Evolutionary conservation across 2,797 vertebrate species (phyloP).

Genomic region (Euthynnus affinis): DNA sequence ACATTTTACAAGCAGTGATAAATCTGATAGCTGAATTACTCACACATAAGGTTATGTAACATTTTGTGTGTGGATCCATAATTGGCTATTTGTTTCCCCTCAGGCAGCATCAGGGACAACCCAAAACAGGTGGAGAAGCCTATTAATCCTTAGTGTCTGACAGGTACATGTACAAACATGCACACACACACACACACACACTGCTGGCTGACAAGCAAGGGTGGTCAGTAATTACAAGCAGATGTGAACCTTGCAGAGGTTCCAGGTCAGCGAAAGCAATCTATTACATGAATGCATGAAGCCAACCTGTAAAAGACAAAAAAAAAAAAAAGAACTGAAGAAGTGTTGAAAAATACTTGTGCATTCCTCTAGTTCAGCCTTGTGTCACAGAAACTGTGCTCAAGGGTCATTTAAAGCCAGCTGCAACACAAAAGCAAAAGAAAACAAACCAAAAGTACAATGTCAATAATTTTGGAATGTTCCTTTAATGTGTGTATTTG

Average conservation of each 20-base stretch:
- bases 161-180: constrained; percentile 50
- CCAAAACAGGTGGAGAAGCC: constrained; percentile 62
- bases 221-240: constrained; percentile 77
- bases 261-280: constrained; percentile 72
- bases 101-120: constrained; percentile 29
- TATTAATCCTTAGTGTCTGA: constrained; percentile 51
- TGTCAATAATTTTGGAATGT: constrained; percentile 15
- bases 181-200: constrained; percentile 16
- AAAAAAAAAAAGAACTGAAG: not conserved
- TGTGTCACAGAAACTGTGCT: constrained; percentile 57
- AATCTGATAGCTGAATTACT: constrained; percentile 1
- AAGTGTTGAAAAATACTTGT: constrained; percentile 43
- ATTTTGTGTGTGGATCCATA: constrained; percentile 8
- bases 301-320: constrained; percentile 53
- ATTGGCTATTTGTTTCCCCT: constrained; percentile 42
- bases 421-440: constrained; percentile 33
- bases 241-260: constrained; percentile 73
- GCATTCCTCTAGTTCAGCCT: constrained; percentile 64
- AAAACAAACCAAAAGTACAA: constrained; percentile 42
- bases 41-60: constrained; percentile 33
- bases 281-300: constrained; percentile 65
- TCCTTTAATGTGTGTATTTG: constrained; percentile 15
- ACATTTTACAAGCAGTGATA: constrained; percentile 33
- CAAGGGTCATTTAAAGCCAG: constrained; percentile 60
- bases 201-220: constrained; percentile 37